phyloP scores from a whole-genome alignment of 92 coral and sea anemone species.

The Bergia puertoricense region DNA sequence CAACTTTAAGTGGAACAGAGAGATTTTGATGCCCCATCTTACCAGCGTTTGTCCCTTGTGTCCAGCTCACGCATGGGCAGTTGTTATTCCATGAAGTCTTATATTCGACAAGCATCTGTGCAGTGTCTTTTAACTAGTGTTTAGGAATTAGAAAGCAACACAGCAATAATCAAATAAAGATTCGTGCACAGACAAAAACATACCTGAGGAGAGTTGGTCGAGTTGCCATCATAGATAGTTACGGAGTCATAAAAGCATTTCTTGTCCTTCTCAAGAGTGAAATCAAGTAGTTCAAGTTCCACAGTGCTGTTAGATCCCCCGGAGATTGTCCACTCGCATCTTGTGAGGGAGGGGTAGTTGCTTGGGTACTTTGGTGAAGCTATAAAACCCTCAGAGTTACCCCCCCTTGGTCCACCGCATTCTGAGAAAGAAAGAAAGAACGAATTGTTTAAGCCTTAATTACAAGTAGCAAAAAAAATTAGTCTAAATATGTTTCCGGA shows the following conservation, averaged over 20 bases:
- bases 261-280: conserved; percentile 85
- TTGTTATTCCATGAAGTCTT: no score
- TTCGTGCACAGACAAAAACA: background rate
- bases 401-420: conserved; percentile 30
- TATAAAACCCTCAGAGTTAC: conserved; percentile 58
- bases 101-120: no score
- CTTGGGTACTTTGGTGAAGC: conserved; percentile 65
- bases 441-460: background rate
- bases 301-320: conserved; percentile 80
- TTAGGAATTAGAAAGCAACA: no score
- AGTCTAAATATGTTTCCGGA: no score
- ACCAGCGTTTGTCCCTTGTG: no score
- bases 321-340: conserved; percentile 67
- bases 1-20: no score
- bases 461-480: no score
- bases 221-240: conserved; percentile 59
- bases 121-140: no score
- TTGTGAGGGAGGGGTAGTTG: conserved; percentile 47
- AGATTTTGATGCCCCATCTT: no score
- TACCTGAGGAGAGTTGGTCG: conserved; percentile 22
- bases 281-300: conserved; percentile 58
- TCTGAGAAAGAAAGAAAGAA: conserved; percentile 42
- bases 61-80: no score
- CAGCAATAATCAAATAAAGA: no score
- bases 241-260: conserved; percentile 89